phyloP scores from a whole-genome alignment of 2,113 vertebrate species.

The Ovis aries region ARS-UI_Ramb_v3.0 NC_056056.1:171573001-171573500 shows the following conservation, averaged over 20 bases:
- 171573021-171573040: not conserved
- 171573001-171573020: not conserved
- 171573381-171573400: not conserved
- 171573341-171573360: not conserved
- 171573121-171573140: not conserved
- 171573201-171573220: not conserved
- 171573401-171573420: not conserved
- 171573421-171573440: not conserved
- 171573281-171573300: not conserved
- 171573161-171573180: not conserved
- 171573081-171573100: not conserved
- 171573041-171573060: not conserved
- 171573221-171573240: not conserved
- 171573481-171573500: not conserved
- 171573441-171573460: not conserved
- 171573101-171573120: constrained; percentile 1
- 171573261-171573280: not conserved
- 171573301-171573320: not conserved
- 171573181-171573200: not conserved
- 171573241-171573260: constrained; percentile 12
- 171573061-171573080: not conserved
- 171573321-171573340: not conserved
- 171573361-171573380: not conserved
- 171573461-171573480: not conserved
- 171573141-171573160: not conserved